Evolutionary conservation across 2,113 vertebrate genomes (phyloP).

Genomic region (Psilopsiagon aymara): DNA sequence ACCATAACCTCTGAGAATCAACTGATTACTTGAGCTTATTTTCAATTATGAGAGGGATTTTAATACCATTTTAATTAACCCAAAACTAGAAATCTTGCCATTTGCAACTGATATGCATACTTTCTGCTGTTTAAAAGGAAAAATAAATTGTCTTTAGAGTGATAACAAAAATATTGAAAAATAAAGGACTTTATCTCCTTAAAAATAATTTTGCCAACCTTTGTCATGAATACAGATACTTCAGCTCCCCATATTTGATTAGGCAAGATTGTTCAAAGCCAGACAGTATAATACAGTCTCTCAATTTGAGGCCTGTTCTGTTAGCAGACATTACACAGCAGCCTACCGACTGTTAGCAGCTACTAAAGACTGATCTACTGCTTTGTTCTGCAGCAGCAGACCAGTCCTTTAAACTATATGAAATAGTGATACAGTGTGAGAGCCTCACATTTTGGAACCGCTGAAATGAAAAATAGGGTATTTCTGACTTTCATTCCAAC

Average conservation of each 20-base stretch:
- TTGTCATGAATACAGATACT: background rate
- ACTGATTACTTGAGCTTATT: background rate
- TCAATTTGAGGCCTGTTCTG: background rate
- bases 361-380: background rate
- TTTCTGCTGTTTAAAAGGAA: background rate
- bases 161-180: background rate
- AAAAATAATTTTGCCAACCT: background rate
- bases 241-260: background rate
- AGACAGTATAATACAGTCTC: background rate
- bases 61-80: background rate
- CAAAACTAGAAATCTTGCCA: background rate
- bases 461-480: background rate
- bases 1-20: background rate
- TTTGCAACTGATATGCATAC: background rate
- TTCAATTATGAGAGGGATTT: background rate
- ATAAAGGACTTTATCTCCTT: background rate
- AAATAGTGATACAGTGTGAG: background rate
- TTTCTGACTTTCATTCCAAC: background rate
- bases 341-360: background rate
- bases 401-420: background rate
- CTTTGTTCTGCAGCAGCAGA: background rate
- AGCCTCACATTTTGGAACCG: background rate
- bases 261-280: background rate
- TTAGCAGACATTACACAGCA: background rate
- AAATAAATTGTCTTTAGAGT: background rate